Base-by-base conservation (phyloP, 1,140 invertebrate genomes). In the Scaptomyza hsui region DNA sequence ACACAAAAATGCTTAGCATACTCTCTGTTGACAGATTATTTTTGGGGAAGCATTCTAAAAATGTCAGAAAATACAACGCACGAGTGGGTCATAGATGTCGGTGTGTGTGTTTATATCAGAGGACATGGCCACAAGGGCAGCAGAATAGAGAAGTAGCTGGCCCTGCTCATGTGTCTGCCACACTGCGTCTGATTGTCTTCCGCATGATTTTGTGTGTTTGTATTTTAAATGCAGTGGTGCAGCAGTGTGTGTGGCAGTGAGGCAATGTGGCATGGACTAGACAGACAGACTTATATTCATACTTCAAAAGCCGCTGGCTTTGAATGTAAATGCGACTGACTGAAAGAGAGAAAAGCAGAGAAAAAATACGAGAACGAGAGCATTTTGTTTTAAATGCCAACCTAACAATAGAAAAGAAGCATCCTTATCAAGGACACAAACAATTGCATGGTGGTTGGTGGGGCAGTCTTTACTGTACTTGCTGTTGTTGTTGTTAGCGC, bases 341-440 rank as follows among this genome's bases (percentile, higher is more conserved):
- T 29, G 10, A 78, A 51, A 52, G 55, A 48, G 47, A 37, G n/a
- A 44, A 56, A 39, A 41, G 44, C 16, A 68, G 39, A 49, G 26
- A 41, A 32, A 39, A 35, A 26, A n/a, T 15, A 42, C 37, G 18
- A 4, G 45, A 48, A 26, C 32, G 35, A 52, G 52, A 59, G 68
- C 56, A 78, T 76, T 82, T 86, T 86, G 83, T 78, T 78, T 68
- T 70, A 88, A 88, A 89, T 88, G 82, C 82, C 83, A 89, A 65
- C 63, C 83, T 78, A 88, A 88, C 82, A 88, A 88, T 89, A 88
- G 78, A 88, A 82, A 88, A 82, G 82, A 82, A 88, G 82, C 82
- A 88, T 88, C 82, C 82, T 78, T 82, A 88, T 88, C 82, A 88
- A 88, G 82, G 82, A 72, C 81, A 80, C 69, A 75, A 71, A 75